Evolutionary conservation across 2,797 vertebrate species (phyloP).

Genomic region (Xiphophorus birchmanni): DNA sequence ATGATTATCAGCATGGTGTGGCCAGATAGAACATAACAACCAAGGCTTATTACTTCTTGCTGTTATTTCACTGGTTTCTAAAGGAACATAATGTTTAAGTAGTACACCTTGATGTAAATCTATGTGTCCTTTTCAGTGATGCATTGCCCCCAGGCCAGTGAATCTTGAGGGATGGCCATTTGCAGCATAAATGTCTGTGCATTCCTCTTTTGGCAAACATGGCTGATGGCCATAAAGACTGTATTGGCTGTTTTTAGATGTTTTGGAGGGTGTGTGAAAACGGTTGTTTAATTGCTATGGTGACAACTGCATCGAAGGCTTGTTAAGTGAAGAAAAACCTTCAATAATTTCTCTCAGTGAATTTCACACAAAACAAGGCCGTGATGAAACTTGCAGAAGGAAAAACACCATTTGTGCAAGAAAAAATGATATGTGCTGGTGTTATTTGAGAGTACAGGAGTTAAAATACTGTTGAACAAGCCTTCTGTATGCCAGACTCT

Average conservation of each 20-base stretch:
- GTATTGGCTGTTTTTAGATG: conserved; percentile 67
- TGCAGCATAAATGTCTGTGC: conserved; percentile 74
- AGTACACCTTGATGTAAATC: conserved; percentile 58
- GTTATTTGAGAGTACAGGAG: neutral
- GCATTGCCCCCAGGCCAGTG: conserved; percentile 27
- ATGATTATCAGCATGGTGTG: conserved; percentile 44
- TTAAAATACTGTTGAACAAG: neutral
- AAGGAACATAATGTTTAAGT: conserved; percentile 28
- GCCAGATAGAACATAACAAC: conserved; percentile 1
- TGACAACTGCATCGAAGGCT: conserved; percentile 55
- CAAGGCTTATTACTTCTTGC: conserved; percentile 26
- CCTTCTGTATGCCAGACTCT: neutral
- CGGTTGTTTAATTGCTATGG: conserved; percentile 73
- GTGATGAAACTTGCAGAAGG: neutral
- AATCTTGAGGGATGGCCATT: conserved; percentile 68
- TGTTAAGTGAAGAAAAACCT: conserved; percentile 49
- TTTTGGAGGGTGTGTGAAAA: conserved; percentile 70
- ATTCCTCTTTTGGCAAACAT: conserved; percentile 77
- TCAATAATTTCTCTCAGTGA: conserved; percentile 21
- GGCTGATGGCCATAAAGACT: conserved; percentile 59
- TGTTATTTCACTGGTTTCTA: conserved; percentile 29
- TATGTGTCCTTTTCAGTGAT: conserved; percentile 63
- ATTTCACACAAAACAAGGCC: conserved; percentile 9
- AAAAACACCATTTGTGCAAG: neutral
- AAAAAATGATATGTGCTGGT: neutral